Evolutionary conservation across 2,888 invertebrate species (phyloP).

Genomic region (Hirtodrosophila alboralis): DNA sequence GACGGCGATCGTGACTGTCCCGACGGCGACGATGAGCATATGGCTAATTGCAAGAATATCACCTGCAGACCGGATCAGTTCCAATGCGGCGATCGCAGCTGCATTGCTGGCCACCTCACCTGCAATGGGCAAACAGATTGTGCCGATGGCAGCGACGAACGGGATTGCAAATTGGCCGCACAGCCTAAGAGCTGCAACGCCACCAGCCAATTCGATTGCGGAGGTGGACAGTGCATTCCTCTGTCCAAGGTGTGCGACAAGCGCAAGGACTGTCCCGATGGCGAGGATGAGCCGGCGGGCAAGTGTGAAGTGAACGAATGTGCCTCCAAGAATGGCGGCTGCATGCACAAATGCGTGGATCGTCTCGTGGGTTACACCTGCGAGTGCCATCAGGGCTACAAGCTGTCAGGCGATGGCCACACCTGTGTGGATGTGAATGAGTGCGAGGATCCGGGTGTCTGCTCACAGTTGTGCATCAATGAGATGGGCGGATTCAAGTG

Average conservation of each 20-base stretch:
- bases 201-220: slow-evolving; percentile 92
- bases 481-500: slow-evolving; percentile 96
- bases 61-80: slow-evolving; percentile 94
- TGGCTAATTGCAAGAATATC: slow-evolving; percentile 87
- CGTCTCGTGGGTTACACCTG: slow-evolving; percentile 91
- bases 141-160: slow-evolving; percentile 93
- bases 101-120: slow-evolving; percentile 91
- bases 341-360: slow-evolving; percentile 93
- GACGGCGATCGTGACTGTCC: slow-evolving; percentile 93
- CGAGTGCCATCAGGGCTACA: slow-evolving; percentile 92
- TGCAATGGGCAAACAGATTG: slow-evolving; percentile 94
- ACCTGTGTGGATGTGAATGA: slow-evolving; percentile 97
- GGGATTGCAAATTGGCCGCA: slow-evolving; percentile 86
- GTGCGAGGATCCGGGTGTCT: slow-evolving; percentile 94
- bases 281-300: slow-evolving; percentile 93
- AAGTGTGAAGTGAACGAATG: slow-evolving; percentile 93
- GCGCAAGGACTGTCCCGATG: slow-evolving; percentile 93
- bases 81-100: slow-evolving; percentile 91
- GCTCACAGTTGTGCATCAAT: slow-evolving; percentile 97
- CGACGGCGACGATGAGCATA: slow-evolving; percentile 91
- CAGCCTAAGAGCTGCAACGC: slow-evolving; percentile 87
- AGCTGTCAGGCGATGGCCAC: slow-evolving; percentile 88
- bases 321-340: slow-evolving; percentile 91
- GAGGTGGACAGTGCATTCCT: slow-evolving; percentile 93
- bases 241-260: slow-evolving; percentile 92